phyloP scores from a whole-genome alignment of 2,113 vertebrate genomes.

The Leptodactylus fuscus region DNA sequence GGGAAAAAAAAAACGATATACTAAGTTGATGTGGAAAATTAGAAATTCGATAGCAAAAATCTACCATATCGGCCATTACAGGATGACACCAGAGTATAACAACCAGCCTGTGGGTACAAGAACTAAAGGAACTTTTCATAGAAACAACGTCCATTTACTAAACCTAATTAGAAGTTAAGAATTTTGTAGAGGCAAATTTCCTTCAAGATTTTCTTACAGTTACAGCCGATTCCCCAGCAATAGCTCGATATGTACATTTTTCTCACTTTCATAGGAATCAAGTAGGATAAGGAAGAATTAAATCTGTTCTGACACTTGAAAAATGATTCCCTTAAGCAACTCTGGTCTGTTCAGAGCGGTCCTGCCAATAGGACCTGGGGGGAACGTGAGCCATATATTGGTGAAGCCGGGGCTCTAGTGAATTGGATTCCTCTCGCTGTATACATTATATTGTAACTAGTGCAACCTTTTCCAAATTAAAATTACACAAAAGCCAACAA shows the following conservation, averaged over 20 bases:
- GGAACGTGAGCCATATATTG: constrained; percentile 22
- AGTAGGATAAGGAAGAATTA: constrained; percentile 33
- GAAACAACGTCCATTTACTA: not conserved
- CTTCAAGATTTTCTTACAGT: not conserved
- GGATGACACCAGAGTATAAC: too few species aligned
- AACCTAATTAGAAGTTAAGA: not conserved
- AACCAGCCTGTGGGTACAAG: too few species aligned
- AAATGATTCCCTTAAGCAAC: constrained; percentile 49
- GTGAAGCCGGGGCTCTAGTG: not conserved
- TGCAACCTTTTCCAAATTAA: constrained; percentile 45
- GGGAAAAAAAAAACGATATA: too few species aligned
- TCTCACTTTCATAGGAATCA: not conserved
- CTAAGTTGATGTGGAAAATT: too few species aligned
- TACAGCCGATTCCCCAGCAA: not conserved
- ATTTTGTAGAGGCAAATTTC: not conserved
- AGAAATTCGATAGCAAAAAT: too few species aligned
- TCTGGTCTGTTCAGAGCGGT: constrained; percentile 39
- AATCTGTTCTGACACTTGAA: constrained; percentile 47
- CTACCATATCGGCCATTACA: too few species aligned
- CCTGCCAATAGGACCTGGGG: constrained; percentile 21
- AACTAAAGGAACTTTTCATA: not conserved
- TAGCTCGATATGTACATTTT: not conserved
- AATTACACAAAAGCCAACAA: not conserved
- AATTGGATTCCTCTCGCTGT: constrained; percentile 8
- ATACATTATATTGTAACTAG: constrained; percentile 45